A percentile compares a stretch with the other conserved stretches of the same genome.
Evolutionary conservation across 2,797 vertebrate species (phyloP).

Genomic region (Botia kubotai): DNA sequence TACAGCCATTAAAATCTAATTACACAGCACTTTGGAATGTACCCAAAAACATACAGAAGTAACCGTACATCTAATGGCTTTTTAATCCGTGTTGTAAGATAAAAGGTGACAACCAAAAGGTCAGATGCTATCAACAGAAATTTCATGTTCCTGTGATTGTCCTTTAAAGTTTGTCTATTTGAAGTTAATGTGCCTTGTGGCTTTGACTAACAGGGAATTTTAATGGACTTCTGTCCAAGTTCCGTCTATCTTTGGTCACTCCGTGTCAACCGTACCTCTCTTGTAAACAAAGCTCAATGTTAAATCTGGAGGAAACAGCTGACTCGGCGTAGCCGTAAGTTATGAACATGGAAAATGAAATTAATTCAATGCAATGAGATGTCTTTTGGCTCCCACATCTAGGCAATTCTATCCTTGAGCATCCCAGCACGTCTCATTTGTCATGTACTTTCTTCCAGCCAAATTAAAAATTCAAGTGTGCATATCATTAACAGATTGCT

Average conservation of each 20-base stretch:
- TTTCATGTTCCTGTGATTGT: conserved; percentile 24
- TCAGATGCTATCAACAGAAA: conserved; percentile 25
- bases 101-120: conserved; percentile 17
- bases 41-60: conserved; percentile 6
- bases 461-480: conserved; percentile 67
- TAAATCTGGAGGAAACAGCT: conserved; percentile 36
- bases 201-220: conserved; percentile 13
- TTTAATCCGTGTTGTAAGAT: not conserved
- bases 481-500: conserved; percentile 69
- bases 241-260: conserved; percentile 33
- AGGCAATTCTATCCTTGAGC: conserved; percentile 58
- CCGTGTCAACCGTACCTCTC: conserved; percentile 28
- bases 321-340: conserved; percentile 43
- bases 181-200: conserved; percentile 32
- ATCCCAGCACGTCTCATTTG: conserved; percentile 65
- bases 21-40: conserved; percentile 5
- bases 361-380: conserved; percentile 68
- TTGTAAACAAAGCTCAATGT: conserved; percentile 25
- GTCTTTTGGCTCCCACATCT: conserved; percentile 61
- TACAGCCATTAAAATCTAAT: not conserved
- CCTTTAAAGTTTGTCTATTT: not conserved
- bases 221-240: conserved; percentile 35
- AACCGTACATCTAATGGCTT: not conserved
- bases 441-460: conserved; percentile 60
- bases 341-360: conserved; percentile 59